Base-by-base conservation (phyloP, 2,113 vertebrate genomes). In the Lonchura striata region DNA sequence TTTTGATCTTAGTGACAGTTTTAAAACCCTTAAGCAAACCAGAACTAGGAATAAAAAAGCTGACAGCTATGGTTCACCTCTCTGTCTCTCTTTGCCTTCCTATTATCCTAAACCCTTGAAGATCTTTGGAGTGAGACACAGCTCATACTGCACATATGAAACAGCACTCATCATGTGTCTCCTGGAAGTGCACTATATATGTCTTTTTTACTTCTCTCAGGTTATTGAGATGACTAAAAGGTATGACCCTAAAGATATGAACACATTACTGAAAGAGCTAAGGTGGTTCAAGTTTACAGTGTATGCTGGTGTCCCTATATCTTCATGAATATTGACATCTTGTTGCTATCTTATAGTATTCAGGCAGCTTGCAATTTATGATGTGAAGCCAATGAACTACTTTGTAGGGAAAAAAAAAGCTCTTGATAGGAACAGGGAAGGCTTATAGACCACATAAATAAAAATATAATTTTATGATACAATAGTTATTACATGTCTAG, bases 1-100 rank as follows among this genome's bases (percentile, higher is more conserved):
- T 95, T 98, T 97, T 96, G 94, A 96, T 96, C 96, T 97, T n/a
- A 90, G 60, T 96, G 96, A 96, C 88, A 92, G 85, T 95, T 97
- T 97, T 92, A 97, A 97, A 85, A 75, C 90, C 65, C 85, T 95
- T 92, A 96, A 96, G 95, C 87, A 97, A 97, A 94, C 92, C 82
- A 87, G 91, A 94, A 96, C 82, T 75, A 93, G 88, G 81, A 97
- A 92, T 96, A 94, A 97, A 97, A 96, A 94, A 93, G 78, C 94
- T 86, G 71, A 90, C 95, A 94, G 88, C 83, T 92, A 78, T 92
- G 65, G 77, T 90, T 97, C 91, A 91, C 70, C 49, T 91, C 76
- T 59, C 56, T 80, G 76, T 95, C 72, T 87, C 47, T 87, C 71
- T 83, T 86, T 77, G 59, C 72, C 57, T 93, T 80, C 70, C 82